Evolutionary conservation across 2,797 vertebrate genomes (phyloP), one percentile per base, ranked within the genome.

Genomic region (Semotilus atromaculatus): DNA sequence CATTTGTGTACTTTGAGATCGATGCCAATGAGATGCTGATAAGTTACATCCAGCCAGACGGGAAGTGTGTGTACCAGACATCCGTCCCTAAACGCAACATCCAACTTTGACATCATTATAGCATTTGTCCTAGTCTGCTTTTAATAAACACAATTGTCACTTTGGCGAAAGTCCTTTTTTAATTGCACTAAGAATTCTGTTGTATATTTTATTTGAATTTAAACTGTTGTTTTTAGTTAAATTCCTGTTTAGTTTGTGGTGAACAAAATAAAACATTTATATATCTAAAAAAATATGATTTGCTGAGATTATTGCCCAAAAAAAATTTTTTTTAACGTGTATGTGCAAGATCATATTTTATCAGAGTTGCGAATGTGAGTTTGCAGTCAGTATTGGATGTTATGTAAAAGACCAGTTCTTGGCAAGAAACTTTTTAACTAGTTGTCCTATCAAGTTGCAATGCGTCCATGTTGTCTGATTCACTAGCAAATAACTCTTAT

Each of bases 1-100:
- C 93, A 10, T 88, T 94, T 72, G 91, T 88, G 21, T 93, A 91
- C 83, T 90, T 94, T 82, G 89, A 92, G 8, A 90, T 94, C 45
- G 89, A 85, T 0, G 79, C 88, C 36, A 83, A 78, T 19, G 81
- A 91, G 34, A 93, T 94, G 92, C 81, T 82, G 10, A 75, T 93
- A 74, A 90, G 78, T 58, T 94, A 90, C 89, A 71, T 92, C 40
- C 92, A 93, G 85, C 88, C 90, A 2, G 89, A 93, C 18, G 93
- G 93, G 7, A 94, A 93, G 89, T 93, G 92, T 79, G 90, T 93
- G 71, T 94, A 92, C 83, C 90, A 90, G 87, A 87, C 84, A 3
- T 31, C 87, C 76, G 67, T 94, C 76, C 80, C 88, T 11, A 90
- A 86, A 60, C 89, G 89, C n/a, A 88, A 19, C 11, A 45, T 84